Percentiles rank a stretch among this genome's conserved stretches.
Evolutionary conservation across 1,140 invertebrate species (phyloP).

Genomic region (Lordiphosa stackelbergi): DNA sequence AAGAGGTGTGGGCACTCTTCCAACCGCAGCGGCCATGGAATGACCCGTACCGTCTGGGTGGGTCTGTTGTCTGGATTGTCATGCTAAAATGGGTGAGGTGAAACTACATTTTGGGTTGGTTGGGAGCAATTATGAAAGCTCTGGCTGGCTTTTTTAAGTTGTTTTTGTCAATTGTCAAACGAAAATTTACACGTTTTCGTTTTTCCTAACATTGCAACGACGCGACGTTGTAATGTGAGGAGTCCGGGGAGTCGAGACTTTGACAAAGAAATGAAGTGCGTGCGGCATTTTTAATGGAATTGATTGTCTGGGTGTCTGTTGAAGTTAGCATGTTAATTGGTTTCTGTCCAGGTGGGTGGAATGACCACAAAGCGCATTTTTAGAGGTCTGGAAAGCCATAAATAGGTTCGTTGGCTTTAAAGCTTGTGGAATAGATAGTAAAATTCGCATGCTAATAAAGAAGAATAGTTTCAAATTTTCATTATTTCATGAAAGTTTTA

Average conservation of each 20-base stretch:
- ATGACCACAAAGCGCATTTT: slow-evolving; percentile 34
- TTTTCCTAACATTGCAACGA: slow-evolving; percentile 10
- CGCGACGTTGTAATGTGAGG: slow-evolving; percentile 13
- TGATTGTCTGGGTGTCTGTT: slow-evolving; percentile 30
- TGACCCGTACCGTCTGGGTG: slow-evolving; percentile 43
- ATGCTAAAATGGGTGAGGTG: slow-evolving; percentile 67
- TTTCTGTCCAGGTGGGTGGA: slow-evolving; percentile 18
- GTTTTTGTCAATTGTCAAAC: slow-evolving; percentile 36
- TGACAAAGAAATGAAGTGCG: slow-evolving; percentile 53
- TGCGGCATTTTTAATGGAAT: slow-evolving; percentile 51
- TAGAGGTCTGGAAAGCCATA: slow-evolving; percentile 16
- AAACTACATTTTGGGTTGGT: slow-evolving; percentile 36
- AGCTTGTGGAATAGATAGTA: too few species aligned
- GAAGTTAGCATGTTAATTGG: slow-evolving; percentile 62
- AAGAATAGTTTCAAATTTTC: too few species aligned
- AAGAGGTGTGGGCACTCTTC: slow-evolving; percentile 60
- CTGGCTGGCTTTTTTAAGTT: slow-evolving; percentile 21
- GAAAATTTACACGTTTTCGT: slow-evolving; percentile 55
- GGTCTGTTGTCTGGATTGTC: slow-evolving; percentile 58
- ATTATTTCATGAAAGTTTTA: too few species aligned
- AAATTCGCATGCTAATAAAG: too few species aligned
- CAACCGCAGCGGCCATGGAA: slow-evolving; percentile 65
- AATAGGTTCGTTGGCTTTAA: slow-evolving; percentile 18
- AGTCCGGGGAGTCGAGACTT: slow-evolving; percentile 17
- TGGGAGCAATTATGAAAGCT: slow-evolving; percentile 30